A percentile compares a stretch with the other conserved stretches of the same genome.
Conservation (phyloP, 1,140 invertebrate species). For the Drosophila kohkoa region DNA sequence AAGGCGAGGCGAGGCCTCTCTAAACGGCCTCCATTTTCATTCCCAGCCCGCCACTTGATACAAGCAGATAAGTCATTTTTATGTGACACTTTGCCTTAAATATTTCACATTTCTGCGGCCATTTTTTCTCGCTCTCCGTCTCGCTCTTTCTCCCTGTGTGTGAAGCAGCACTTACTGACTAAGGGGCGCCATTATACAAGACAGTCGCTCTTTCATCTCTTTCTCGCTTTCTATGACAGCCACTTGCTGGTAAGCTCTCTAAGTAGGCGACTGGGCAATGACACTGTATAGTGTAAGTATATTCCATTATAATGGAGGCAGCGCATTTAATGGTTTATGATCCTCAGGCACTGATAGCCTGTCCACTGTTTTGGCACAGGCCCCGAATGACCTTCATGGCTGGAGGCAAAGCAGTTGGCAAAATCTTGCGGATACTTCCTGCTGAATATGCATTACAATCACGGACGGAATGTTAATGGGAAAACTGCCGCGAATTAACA, state of each 20-base stretch:
- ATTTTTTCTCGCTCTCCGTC: constrained; percentile 30
- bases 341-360: constrained; percentile 60
- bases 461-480: neutral
- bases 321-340: constrained; percentile 75
- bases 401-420: constrained; percentile 18
- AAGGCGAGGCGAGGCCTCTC: constrained; percentile 36
- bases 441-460: constrained; percentile 7
- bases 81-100: constrained; percentile 84
- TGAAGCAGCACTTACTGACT: constrained; percentile 19
- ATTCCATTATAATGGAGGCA: constrained; percentile 65
- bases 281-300: constrained; percentile 60
- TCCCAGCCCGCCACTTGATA: constrained; percentile 70
- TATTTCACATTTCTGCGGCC: constrained; percentile 79
- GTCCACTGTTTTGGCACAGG: constrained; percentile 16
- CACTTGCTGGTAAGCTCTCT: constrained; percentile 3
- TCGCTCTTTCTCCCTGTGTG: neutral
- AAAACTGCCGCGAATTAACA: neutral
- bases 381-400: constrained; percentile 59
- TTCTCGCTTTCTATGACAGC: constrained; percentile 1
- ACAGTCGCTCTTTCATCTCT: neutral
- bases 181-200: constrained; percentile 61
- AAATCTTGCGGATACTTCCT: neutral
- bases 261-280: constrained; percentile 60
- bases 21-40: constrained; percentile 48
- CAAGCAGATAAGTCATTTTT: constrained; percentile 84